phyloP scores from a whole-genome alignment of 2,113 vertebrate species.

The Tachysurus vachellii region DNA sequence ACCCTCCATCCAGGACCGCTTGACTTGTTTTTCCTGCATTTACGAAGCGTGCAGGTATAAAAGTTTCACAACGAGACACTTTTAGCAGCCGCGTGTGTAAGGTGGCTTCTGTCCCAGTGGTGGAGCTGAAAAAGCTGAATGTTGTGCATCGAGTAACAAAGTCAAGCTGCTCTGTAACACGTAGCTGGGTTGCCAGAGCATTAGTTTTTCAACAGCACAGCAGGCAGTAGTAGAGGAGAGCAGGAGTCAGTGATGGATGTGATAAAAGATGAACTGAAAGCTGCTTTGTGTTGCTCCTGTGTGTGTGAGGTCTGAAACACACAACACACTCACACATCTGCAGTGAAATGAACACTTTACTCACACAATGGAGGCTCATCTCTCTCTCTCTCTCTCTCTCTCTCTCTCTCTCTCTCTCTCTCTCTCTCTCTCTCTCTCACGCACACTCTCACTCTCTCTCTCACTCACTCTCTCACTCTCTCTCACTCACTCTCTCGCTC shows the following conservation, averaged over 20 bases:
- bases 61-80: slow-evolving; percentile 4
- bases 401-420: too few relatives aligned
- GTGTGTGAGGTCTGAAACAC: neutral
- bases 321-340: neutral
- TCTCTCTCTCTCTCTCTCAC: neutral
- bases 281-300: slow-evolving; percentile 11
- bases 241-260: slow-evolving; percentile 22
- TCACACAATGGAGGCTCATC: neutral
- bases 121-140: neutral
- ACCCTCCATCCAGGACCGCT: slow-evolving; percentile 43
- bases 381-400: too few relatives aligned
- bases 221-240: neutral
- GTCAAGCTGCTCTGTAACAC: neutral
- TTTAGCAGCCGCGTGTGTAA: neutral
- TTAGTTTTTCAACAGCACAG: neutral
- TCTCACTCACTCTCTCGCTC: too few relatives aligned
- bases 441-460: too few relatives aligned
- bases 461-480: too few relatives aligned
- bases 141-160: neutral
- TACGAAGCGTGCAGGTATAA: slow-evolving; percentile 53
- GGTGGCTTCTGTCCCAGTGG: neutral
- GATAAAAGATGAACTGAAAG: slow-evolving; percentile 16
- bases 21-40: slow-evolving; percentile 33
- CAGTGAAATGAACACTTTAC: neutral
- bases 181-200: neutral